These are phyloP conservation scores for Rhombomys opimus DNA, from an alignment of 2,113 vertebrate species.

Conservation along the genomic window DNA sequence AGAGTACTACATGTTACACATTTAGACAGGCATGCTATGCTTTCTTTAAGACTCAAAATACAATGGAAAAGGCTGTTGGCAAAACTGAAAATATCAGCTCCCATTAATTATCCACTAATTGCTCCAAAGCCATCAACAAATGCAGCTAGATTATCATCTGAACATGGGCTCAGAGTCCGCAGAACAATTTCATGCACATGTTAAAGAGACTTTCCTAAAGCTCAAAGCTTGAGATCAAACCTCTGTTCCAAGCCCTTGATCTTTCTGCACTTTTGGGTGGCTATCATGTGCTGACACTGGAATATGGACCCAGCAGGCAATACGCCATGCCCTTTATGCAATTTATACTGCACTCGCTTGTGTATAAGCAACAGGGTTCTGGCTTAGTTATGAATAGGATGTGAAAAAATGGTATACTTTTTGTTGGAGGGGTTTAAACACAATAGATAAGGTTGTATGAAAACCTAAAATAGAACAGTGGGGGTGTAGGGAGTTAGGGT, in stretches of 20 bases:
- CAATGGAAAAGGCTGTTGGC: neutral
- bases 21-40: neutral
- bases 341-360: neutral
- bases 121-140: neutral
- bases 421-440: neutral
- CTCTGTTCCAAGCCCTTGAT: neutral
- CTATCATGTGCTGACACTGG: neutral
- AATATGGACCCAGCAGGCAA: neutral
- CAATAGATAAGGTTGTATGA: neutral
- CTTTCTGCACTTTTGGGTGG: slow-evolving; percentile 8
- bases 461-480: neutral
- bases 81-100: neutral
- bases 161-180: neutral
- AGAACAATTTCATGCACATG: neutral
- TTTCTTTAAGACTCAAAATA: slow-evolving; percentile 58
- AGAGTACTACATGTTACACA: neutral
- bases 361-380: neutral
- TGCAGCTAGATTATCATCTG: neutral
- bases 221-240: slow-evolving; percentile 33
- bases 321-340: neutral
- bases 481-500: neutral
- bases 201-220: neutral
- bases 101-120: neutral
- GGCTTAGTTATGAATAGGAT: neutral
- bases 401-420: neutral